Evolutionary conservation across 2,888 invertebrate genomes (phyloP), one percentile per base, ranked within the genome.

Genomic region (Aspidiotus rigidus): DNA sequence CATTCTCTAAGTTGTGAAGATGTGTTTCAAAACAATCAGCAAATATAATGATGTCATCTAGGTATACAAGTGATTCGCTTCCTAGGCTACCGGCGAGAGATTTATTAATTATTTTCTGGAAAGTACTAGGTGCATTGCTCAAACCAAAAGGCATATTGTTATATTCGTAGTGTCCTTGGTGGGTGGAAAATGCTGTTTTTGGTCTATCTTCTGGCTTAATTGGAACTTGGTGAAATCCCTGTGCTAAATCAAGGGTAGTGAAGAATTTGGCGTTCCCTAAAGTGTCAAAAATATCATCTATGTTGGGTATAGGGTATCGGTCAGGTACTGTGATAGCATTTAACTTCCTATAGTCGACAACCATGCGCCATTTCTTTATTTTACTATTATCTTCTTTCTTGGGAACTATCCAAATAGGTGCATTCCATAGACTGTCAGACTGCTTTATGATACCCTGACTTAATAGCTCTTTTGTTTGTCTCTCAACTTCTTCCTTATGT

Each of bases 401-500:
- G 2, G 64, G 64, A 7, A 64, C 64, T 8, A 64, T 55, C 64
- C 64, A 64, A 1, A 64, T 17, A 0, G 54, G 69, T 0, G 54
- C 7, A n/a, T 53, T 54, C 62, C 62, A 69, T 7, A 42, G 60
- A 9, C 59, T 54, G 2, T 63, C 40, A 0, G 70, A 70, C 10
- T 56, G 59, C 62, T 64, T 59, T 11, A 77, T 76, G 5, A 77
- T 76, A 0, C 70, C 71, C 69, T 76, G 64, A 8, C 74, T 60
- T n/a, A 77, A 57, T 61, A 78, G 72, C 73, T 76, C 73, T 2
- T 73, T 40, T 0, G 78, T 74, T 72, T 78, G 76, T 8, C 63
- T 72, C 5, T 77, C 73, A 1, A 78, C 76, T 72, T 77, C 77
- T 15, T 64, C 44, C 69, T 76, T 73, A 72, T 77, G 75, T 17